Conservation (phyloP, 2,113 vertebrate species). For the Lutjanus erythropterus region DNA sequence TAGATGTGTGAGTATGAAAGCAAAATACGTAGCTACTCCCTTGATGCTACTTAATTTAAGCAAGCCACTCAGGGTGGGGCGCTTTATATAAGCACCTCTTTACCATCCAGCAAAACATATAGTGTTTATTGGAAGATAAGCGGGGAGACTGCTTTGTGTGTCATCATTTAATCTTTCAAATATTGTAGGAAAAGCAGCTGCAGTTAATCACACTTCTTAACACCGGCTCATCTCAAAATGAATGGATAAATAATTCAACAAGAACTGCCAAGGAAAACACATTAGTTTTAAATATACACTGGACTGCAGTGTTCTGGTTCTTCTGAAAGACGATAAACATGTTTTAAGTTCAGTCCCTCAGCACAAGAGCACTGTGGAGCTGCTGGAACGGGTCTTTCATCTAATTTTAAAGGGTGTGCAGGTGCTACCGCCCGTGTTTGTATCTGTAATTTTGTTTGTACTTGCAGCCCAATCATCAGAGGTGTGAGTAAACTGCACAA, state of each 20-base stretch:
- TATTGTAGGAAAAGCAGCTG: background rate
- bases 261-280: conserved; percentile 6
- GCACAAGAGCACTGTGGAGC: background rate
- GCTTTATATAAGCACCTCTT: conserved; percentile 55
- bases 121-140: conserved; percentile 21
- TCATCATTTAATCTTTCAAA: conserved; percentile 14
- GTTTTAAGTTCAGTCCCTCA: conserved; percentile 29
- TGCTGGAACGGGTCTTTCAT: background rate
- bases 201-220: conserved; percentile 30
- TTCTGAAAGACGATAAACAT: conserved; percentile 25
- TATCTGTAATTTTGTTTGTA: background rate
- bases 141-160: conserved; percentile 1
- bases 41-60: conserved; percentile 63
- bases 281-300: conserved; percentile 30
- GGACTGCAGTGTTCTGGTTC: conserved; percentile 12
- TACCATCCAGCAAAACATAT: conserved; percentile 3
- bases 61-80: conserved; percentile 30
- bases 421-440: conserved; percentile 6
- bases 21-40: conserved; percentile 68
- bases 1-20: conserved; percentile 36
- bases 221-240: background rate
- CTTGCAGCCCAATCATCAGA: background rate
- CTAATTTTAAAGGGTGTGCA: background rate
- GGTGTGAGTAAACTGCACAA: too few species aligned
- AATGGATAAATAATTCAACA: conserved; percentile 44